Base-by-base conservation (phyloP, 2,113 vertebrate species). In the Ophthalmolycus amberensis region DNA sequence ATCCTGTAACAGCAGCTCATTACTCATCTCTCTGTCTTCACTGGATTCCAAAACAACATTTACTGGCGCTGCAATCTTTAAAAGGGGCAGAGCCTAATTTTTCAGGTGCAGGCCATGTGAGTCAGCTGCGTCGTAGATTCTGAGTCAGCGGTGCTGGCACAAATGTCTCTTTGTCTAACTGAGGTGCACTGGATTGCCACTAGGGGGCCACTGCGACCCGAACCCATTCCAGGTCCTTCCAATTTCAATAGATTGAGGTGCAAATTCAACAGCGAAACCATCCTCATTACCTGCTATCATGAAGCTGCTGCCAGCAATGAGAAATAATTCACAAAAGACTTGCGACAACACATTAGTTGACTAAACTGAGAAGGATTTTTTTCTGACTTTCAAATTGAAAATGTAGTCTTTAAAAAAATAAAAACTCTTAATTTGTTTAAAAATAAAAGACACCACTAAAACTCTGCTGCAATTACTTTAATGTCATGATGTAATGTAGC, bases 1-100 rank as follows among this genome's bases (percentile, higher is more conserved):
- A 87, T 86, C 65, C 42, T 18, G 48, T 74, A 71, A 56, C 75
- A 74, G 77, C 50, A 27, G 44, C 75, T 82, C 78, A 71, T 87
- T 80, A 84, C 46, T 59, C 62, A 54, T 22, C 27, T 44, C 73
- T 37, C 20, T 38, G 37, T 70, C 44, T 67, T 44, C 25, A 25
- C 64, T 27, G 42, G 15, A 77, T 70, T 11, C 12, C 25, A 63
- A 40, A 68, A 65, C 58, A 18, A 66, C 79, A 69, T 71, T 1
- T 44, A 44, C 14, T 1, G 0, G 22, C 2, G 3, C 66, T 42
- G 50, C 48, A 58, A 25, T 71, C 48, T 54, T 38, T 29, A 37
- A n/a, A 25, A 44, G 63, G 72, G 44, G 56, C 25, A 42, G 54
- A 62, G 50, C 11, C 25, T 68, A 37, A 60, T 62, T 48, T 38